These are phyloP conservation scores for Brienomyrus longianalis DNA, from an alignment of 2,113 vertebrate species.

Conservation along the genomic window DNA sequence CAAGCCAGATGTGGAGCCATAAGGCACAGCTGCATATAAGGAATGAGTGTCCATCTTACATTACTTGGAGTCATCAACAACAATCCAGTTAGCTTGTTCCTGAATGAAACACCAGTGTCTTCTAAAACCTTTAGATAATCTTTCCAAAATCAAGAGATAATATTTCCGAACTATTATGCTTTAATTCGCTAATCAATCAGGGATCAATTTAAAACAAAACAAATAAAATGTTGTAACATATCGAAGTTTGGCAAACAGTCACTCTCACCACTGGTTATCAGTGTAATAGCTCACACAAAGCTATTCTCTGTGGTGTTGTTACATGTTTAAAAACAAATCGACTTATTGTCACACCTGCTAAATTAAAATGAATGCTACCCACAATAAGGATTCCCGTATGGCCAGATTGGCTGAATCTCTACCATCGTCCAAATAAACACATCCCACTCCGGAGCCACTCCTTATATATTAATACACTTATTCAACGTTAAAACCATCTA, in stretches of 20 bases:
- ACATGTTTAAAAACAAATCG: background rate
- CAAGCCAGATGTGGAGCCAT: background rate
- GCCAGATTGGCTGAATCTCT: background rate
- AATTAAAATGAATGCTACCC: background rate
- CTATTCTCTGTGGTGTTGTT: background rate
- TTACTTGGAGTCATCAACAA: background rate
- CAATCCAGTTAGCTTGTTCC: background rate
- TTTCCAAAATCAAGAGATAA: background rate
- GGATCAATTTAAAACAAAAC: background rate
- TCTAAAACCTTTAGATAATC: background rate
- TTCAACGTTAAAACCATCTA: background rate
- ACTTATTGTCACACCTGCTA: background rate
- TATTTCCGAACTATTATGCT: background rate
- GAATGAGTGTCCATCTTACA: conserved; percentile 1
- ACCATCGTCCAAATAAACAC: background rate
- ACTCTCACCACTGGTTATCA: background rate
- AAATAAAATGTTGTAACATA: background rate
- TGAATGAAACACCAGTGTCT: background rate
- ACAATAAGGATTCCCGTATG: background rate
- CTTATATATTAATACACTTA: background rate
- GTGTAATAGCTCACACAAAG: background rate
- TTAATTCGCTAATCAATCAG: background rate
- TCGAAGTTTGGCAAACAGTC: background rate
- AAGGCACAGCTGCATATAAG: background rate
- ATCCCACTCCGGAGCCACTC: background rate